phyloP scores from a whole-genome alignment of 2,888 invertebrate genomes.

The Melikaiella ostensackeni region DNA sequence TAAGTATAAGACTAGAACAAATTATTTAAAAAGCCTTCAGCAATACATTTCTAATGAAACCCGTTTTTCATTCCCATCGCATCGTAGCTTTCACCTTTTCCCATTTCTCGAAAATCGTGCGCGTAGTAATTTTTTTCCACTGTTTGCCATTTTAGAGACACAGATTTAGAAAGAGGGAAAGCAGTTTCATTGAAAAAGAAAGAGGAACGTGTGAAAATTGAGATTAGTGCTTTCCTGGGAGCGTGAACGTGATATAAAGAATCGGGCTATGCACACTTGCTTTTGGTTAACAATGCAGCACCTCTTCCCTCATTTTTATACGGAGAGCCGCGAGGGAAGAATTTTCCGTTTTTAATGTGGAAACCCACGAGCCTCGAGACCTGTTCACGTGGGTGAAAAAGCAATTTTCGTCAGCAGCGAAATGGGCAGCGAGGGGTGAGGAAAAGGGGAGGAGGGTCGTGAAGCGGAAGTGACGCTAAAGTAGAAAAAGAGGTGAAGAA shows the following conservation, averaged over 20 bases:
- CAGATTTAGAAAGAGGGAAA: constrained; percentile 8
- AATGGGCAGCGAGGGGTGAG: constrained; percentile 46
- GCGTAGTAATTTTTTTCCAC: constrained; percentile 4
- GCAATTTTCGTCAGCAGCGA: constrained; percentile 58
- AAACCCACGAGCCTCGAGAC: constrained; percentile 52
- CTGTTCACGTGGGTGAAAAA: constrained; percentile 55
- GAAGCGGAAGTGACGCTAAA: constrained; percentile 46
- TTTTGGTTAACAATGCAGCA: constrained; percentile 62
- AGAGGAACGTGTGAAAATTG: constrained; percentile 32
- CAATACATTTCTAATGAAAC: neutral
- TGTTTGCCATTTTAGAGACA: constrained; percentile 16
- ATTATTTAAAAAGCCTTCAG: neutral
- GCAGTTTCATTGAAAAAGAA: constrained; percentile 31
- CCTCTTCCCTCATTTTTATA: constrained; percentile 38
- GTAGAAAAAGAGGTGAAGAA: constrained; percentile 41
- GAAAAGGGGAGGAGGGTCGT: constrained; percentile 42
- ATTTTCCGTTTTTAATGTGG: constrained; percentile 58
- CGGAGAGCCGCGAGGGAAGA: constrained; percentile 51
- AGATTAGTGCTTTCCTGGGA: constrained; percentile 25
- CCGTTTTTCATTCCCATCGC: constrained; percentile 6
- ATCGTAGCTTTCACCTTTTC: constrained; percentile 18
- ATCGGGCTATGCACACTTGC: constrained; percentile 46
- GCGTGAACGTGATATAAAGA: constrained; percentile 37
- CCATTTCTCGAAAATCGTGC: constrained; percentile 16
- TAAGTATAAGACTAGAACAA: neutral